phyloP scores from a whole-genome alignment of 1,140 invertebrate genomes.

The Mizuhopecten yessoensis region DNA sequence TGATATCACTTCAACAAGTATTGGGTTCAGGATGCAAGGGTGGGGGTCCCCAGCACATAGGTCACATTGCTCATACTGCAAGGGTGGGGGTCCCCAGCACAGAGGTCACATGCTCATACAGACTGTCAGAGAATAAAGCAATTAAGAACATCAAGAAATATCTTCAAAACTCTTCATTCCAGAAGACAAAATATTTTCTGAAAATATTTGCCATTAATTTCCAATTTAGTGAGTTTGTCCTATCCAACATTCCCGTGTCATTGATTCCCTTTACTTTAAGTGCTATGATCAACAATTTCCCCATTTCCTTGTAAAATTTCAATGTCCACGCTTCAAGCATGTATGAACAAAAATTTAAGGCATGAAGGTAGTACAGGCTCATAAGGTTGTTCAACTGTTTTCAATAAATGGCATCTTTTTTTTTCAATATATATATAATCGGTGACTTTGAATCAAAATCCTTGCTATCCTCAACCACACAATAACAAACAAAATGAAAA shows the following conservation, averaged over 20 bases:
- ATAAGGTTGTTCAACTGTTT: not conserved
- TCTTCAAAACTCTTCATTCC: constrained; percentile 34
- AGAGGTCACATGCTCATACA: constrained; percentile 9
- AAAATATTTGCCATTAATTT: not conserved
- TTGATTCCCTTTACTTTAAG: not conserved
- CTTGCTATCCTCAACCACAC: constrained; percentile 1
- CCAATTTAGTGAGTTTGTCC: not conserved
- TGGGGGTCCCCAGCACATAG: not conserved
- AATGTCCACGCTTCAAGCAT: not conserved
- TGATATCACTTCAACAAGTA: not conserved
- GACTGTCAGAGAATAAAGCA: constrained; percentile 20
- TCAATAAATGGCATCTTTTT: not conserved
- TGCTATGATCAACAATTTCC: not conserved
- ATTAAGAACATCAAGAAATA: constrained; percentile 28
- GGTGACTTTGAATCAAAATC: not conserved
- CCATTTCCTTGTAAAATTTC: not conserved
- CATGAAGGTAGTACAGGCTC: not conserved
- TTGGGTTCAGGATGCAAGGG: not conserved
- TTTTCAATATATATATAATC: not conserved
- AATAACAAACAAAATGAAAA: not conserved
- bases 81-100: not conserved
- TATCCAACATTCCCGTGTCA: not conserved
- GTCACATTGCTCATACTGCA: not conserved
- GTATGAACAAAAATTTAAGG: constrained; percentile 5
- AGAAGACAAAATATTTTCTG: not conserved